Evolutionary conservation across 2,113 vertebrate species (phyloP).

Genomic region (Oxyura jamaicensis): DNA sequence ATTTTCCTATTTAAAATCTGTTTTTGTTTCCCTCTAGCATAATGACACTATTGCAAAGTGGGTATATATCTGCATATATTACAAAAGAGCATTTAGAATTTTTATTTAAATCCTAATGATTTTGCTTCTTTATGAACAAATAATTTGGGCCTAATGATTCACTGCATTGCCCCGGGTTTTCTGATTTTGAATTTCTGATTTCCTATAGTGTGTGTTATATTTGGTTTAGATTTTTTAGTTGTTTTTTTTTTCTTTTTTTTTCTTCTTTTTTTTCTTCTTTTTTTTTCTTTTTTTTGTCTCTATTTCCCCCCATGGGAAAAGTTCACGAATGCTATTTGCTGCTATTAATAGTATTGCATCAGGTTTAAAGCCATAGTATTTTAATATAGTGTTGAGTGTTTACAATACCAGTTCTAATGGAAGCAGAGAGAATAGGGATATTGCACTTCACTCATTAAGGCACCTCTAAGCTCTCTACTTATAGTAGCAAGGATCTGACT

Average conservation of each 20-base stretch:
- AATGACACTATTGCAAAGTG: background rate
- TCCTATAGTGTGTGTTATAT: background rate
- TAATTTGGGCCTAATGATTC: background rate
- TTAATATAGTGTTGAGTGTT: background rate
- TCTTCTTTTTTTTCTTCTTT: background rate
- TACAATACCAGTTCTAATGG: background rate
- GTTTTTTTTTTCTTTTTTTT: background rate
- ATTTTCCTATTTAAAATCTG: constrained; percentile 1
- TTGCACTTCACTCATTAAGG: background rate
- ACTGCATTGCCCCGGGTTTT: background rate
- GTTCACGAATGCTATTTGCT: background rate
- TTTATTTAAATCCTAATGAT: background rate
- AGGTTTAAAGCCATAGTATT: background rate
- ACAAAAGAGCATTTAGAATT: background rate
- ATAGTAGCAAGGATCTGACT: background rate
- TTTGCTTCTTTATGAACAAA: background rate
- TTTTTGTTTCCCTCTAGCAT: background rate
- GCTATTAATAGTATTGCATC: background rate
- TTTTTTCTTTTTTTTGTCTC: background rate
- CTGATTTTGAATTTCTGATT: background rate
- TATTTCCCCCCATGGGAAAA: background rate
- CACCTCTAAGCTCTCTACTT: background rate
- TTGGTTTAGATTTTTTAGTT: background rate
- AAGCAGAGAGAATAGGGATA: background rate
- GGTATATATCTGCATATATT: background rate